A percentile compares a stretch with the other conserved stretches of the same genome.
Conservation (phyloP, 2,113 vertebrate species). For the Saguinus midas region DNA sequence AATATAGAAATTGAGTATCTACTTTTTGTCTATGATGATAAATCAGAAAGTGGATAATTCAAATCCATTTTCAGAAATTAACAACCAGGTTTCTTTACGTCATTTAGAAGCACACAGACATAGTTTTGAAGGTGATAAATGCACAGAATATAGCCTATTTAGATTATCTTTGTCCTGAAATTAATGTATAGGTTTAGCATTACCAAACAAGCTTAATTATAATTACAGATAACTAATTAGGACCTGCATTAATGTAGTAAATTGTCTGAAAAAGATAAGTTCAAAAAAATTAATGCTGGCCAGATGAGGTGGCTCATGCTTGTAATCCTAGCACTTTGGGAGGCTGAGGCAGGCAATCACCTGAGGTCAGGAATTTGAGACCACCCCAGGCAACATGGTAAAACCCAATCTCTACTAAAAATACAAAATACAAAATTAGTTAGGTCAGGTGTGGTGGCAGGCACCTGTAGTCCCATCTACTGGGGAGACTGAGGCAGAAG, state of each 20-base stretch:
- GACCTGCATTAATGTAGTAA: background rate
- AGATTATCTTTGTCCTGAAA: background rate
- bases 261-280: background rate
- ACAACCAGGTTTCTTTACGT: background rate
- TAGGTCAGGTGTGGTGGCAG: too few relatives aligned
- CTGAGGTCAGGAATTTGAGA: too few relatives aligned
- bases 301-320: too few relatives aligned
- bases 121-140: background rate
- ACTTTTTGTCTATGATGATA: background rate
- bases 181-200: constrained; percentile 42
- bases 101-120: background rate
- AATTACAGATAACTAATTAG: background rate
- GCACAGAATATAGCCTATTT: background rate
- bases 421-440: too few relatives aligned
- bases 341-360: too few relatives aligned
- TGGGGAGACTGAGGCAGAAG: too few relatives aligned
- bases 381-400: too few relatives aligned
- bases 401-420: too few relatives aligned
- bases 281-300: background rate
- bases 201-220: background rate
- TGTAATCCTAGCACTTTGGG: too few relatives aligned
- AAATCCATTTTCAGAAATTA: constrained; percentile 11
- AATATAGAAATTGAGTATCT: background rate
- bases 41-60: background rate
- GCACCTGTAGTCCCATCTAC: too few relatives aligned